Evolutionary conservation across 2,888 invertebrate species (phyloP).

Genomic region (Rambutsinella grinnellia): DNA sequence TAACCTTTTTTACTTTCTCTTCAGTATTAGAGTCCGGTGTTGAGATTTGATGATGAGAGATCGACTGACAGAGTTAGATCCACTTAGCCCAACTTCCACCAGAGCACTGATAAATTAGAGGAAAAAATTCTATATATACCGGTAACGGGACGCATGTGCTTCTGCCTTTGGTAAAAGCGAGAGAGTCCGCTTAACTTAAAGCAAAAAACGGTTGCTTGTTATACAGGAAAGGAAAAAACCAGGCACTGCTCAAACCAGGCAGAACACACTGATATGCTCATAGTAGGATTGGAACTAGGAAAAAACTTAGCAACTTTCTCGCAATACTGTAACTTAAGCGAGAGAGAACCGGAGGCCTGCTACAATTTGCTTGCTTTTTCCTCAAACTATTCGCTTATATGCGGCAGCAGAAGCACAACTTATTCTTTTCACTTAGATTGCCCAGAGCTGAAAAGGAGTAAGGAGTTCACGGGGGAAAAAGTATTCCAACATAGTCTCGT

Average conservation of each 20-base stretch:
- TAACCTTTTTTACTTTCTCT: neutral
- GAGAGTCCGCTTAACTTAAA: neutral
- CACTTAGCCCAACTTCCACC: constrained; percentile 60
- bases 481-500: no score
- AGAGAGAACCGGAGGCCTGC: neutral
- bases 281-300: neutral
- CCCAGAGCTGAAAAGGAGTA: constrained; percentile 10
- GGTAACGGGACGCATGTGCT: constrained; percentile 58
- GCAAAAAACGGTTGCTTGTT: no score
- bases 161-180: constrained; percentile 3
- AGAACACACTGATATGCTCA: neutral
- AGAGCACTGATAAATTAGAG: constrained; percentile 62
- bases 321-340: no score
- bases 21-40: neutral
- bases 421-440: constrained; percentile 7
- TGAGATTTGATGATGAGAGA: constrained; percentile 48
- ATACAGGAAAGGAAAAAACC: neutral
- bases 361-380: constrained; percentile 4
- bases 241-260: neutral
- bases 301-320: no score
- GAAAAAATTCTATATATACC: constrained; percentile 60
- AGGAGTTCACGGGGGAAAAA: no score
- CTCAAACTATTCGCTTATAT: neutral
- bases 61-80: constrained; percentile 42
- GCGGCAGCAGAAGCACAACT: neutral